phyloP scores from a whole-genome alignment of 1,140 invertebrate genomes.

The Aphis craccivora region DNA sequence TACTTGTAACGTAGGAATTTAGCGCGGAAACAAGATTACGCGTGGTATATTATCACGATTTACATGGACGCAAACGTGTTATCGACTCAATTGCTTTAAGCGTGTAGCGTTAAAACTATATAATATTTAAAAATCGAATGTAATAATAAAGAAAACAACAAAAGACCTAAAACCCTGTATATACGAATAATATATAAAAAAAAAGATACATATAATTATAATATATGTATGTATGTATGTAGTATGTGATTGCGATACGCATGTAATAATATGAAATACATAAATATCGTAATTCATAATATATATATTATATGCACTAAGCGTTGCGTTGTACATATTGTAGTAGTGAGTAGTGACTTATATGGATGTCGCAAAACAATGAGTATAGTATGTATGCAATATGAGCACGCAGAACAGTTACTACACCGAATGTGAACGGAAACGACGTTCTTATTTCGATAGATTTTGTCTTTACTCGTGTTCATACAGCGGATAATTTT shows the following conservation, averaged over 20 bases:
- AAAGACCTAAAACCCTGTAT: too few relatives aligned
- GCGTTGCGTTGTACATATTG: neutral
- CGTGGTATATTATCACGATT: neutral
- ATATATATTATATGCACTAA: neutral
- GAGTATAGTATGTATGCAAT: neutral
- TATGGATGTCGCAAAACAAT: constrained; percentile 10
- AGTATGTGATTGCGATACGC: too few relatives aligned
- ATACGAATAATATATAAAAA: too few relatives aligned
- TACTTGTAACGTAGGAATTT: neutral
- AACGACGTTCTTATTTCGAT: constrained; percentile 37
- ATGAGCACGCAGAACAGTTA: neutral
- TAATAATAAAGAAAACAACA: too few relatives aligned
- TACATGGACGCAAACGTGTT: neutral
- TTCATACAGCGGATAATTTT: constrained; percentile 33
- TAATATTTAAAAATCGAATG: too few relatives aligned
- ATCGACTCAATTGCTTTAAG: too few relatives aligned
- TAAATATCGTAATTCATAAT: neutral
- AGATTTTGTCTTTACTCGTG: constrained; percentile 16
- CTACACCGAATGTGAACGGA: constrained; percentile 48
- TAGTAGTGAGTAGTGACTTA: neutral
- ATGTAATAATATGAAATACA: neutral
- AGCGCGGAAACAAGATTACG: neutral
- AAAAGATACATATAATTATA: too few relatives aligned
- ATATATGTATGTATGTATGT: too few relatives aligned
- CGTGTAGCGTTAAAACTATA: too few relatives aligned